Evolutionary conservation across 2,888 invertebrate species (phyloP), one percentile per base, ranked within the genome.

Genomic region (Rutpela maculata): DNA sequence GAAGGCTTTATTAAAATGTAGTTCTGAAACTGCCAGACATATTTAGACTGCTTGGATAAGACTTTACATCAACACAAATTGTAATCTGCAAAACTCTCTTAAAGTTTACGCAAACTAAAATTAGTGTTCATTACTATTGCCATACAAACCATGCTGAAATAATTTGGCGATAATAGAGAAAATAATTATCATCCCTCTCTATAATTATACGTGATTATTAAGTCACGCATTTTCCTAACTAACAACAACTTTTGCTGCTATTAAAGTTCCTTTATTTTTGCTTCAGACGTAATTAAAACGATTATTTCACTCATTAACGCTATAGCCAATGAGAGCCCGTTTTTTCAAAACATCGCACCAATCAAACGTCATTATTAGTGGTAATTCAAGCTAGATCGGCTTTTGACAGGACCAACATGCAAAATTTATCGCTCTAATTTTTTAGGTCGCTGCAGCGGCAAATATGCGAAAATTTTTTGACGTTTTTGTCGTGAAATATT

Each of bases 51-150:
- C 50, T 6, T 50, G 50, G 50, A 50, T 50, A 50, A 50, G 50
- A 15, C 50, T 50, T 50, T n/a, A n/a, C 50, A 50, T 50, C 50
- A 50, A 5, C 50, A n/a, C n/a, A n/a, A 50, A 66, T 65, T 35
- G 15, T 18, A 66, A 43, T 31, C 50, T 43, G 17, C 66, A 66
- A 18, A 66, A 43, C 55, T 66, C n/a, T 11, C 6, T 19, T 35
- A 38, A 68, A 65, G 31, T 65, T 65, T 35, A 18, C 35, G 35
- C 18, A 38, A 43, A 65, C 65, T 65, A 43, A 17, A 65, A 65
- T 65, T 63, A 63, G 63, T 63, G 63, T 63, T 63, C 17, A 63
- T 63, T 65, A 65, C 38, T 65, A 35, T 65, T 18, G 19, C 12
- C 38, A 38, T 65, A 35, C 65, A 38, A 65, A 43, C 65, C 35